Evolutionary conservation across 1,140 invertebrate species (phyloP).

Genomic region (Meloidogyne floridensis): DNA sequence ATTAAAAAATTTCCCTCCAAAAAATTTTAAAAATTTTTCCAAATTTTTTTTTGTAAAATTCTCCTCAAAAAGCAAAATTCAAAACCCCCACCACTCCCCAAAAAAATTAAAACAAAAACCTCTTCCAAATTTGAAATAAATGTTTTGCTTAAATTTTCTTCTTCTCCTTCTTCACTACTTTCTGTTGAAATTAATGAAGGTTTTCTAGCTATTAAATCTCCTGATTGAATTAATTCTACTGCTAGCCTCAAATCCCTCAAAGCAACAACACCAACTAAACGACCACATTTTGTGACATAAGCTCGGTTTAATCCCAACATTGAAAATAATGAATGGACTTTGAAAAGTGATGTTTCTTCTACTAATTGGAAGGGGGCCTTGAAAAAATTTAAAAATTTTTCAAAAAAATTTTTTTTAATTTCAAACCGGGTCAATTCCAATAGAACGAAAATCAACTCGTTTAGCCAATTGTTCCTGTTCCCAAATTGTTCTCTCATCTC

Average conservation of each 20-base stretch:
- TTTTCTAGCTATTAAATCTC: slow-evolving; percentile 31
- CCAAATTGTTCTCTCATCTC: slow-evolving; percentile 51
- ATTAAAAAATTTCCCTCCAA: too few relatives aligned
- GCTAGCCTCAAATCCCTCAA: slow-evolving; percentile 76
- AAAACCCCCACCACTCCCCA: too few relatives aligned
- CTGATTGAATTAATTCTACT: slow-evolving; percentile 45
- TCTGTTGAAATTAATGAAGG: slow-evolving; percentile 3
- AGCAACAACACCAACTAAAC: slow-evolving; percentile 89
- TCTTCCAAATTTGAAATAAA: background rate
- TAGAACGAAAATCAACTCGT: slow-evolving; percentile 36
- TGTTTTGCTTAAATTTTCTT: background rate
- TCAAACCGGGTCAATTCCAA: slow-evolving; percentile 35
- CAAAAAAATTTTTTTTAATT: slow-evolving; percentile 45
- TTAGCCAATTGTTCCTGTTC: slow-evolving; percentile 70
- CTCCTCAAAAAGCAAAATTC: too few relatives aligned
- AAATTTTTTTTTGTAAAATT: too few relatives aligned
- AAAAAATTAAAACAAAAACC: background rate
- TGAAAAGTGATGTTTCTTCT: slow-evolving; percentile 87
- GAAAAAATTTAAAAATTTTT: slow-evolving; percentile 74
- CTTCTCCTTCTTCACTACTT: background rate
- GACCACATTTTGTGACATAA: slow-evolving; percentile 93
- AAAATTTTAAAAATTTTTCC: too few relatives aligned
- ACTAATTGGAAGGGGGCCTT: slow-evolving; percentile 93
- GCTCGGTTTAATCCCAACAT: slow-evolving; percentile 94
- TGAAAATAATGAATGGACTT: slow-evolving; percentile 92